These are phyloP conservation scores for Cetoscarus ocellatus DNA, from an alignment of 2,797 vertebrate species.

Conservation along the genomic window DNA sequence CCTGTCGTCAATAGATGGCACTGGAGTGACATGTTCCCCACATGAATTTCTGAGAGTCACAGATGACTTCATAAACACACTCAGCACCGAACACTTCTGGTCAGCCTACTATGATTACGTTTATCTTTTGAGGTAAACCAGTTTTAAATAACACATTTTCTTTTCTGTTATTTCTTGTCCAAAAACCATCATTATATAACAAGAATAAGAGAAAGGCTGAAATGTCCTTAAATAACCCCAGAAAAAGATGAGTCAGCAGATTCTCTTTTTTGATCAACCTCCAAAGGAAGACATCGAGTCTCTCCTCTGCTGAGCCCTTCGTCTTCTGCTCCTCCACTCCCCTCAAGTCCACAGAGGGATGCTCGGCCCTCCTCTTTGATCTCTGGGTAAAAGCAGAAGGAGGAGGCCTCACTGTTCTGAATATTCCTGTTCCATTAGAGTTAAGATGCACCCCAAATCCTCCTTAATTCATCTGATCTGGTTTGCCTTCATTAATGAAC, in stretches of 20 bases:
- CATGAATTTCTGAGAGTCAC: too few species aligned
- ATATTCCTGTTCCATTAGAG: conserved; percentile 19
- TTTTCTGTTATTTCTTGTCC: not conserved
- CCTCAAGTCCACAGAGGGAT: conserved; percentile 51
- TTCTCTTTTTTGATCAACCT: conserved; percentile 56
- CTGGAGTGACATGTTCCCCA: too few species aligned
- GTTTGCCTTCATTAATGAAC: conserved; percentile 21
- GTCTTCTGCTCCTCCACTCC: conserved; percentile 28
- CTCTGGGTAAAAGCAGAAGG: conserved; percentile 53
- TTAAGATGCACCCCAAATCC: conserved; percentile 54
- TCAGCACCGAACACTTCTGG: too few species aligned
- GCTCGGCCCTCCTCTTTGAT: conserved; percentile 67
- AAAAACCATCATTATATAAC: not conserved
- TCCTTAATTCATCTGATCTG: conserved; percentile 45
- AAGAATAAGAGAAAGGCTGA: conserved; percentile 6
- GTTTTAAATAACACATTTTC: too few species aligned
- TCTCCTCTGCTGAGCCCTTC: too few species aligned
- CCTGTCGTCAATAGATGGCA: too few species aligned
- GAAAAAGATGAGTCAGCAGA: conserved; percentile 47
- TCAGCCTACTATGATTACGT: too few species aligned
- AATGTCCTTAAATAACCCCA: conserved; percentile 29
- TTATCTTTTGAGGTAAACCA: too few species aligned
- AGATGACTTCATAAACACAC: too few species aligned
- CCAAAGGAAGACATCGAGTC: conserved; percentile 44
- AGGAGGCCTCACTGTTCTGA: conserved; percentile 33